Evolutionary conservation across 1,140 invertebrate genomes (phyloP).

Genomic region (Zaprionus ghesquierei): DNA sequence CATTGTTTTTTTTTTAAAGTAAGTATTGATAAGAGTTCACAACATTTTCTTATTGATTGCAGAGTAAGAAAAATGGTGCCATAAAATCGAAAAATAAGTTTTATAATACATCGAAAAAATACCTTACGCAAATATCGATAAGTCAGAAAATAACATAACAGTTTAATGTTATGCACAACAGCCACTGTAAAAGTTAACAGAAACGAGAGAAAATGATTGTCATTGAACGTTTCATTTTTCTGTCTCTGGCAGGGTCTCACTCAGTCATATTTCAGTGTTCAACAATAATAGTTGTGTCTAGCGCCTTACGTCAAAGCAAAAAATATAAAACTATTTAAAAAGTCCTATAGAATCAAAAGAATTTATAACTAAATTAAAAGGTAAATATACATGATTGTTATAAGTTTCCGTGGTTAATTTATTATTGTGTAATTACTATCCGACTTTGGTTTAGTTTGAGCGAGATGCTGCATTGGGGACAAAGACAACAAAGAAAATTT

Average conservation of each 20-base stretch:
- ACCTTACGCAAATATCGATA: background rate
- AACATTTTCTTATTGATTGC: background rate
- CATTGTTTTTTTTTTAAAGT: background rate
- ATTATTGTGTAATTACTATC: background rate
- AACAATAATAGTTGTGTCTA: background rate
- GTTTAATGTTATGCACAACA: background rate
- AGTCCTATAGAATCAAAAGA: background rate
- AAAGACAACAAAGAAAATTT: background rate
- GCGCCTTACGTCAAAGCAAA: background rate
- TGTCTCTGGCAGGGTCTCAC: background rate
- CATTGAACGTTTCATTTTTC: background rate
- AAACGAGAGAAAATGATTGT: background rate
- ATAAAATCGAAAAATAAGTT: too few species aligned
- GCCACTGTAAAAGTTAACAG: background rate
- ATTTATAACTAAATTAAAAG: background rate
- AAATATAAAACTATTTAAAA: background rate
- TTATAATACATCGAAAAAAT: background rate
- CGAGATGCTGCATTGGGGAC: background rate
- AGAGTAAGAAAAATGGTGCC: background rate
- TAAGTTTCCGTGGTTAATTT: background rate
- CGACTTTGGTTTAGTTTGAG: background rate
- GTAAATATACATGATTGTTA: background rate
- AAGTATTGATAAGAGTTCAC: background rate
- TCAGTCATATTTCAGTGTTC: conserved; percentile 1
- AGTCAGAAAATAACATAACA: background rate